These are phyloP conservation scores for Podarcis muralis DNA, from an alignment of 2,113 vertebrate genomes.

Conservation along the genomic window DNA sequence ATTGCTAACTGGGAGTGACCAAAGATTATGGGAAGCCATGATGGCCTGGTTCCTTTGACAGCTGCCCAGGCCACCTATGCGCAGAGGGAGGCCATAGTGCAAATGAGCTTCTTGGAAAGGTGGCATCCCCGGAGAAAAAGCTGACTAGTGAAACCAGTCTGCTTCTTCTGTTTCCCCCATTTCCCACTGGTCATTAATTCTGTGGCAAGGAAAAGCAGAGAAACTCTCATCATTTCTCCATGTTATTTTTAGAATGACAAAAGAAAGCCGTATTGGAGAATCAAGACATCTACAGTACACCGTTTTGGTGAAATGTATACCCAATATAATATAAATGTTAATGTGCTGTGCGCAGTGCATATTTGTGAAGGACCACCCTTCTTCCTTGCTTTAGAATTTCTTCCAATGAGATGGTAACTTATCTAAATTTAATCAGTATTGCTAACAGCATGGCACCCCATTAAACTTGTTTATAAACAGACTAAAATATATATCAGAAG, in stretches of 20 bases:
- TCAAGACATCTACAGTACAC: neutral
- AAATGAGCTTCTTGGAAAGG: neutral
- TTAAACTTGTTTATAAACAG: constrained; percentile 45
- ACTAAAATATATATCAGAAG: constrained; percentile 38
- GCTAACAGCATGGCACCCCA: constrained; percentile 33
- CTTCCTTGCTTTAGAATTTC: constrained; percentile 34
- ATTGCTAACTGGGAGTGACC: no score
- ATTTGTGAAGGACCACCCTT: neutral
- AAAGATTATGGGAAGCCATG: no score
- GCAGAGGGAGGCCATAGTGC: neutral
- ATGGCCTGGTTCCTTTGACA: no score
- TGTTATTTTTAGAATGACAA: neutral
- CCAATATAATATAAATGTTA: neutral
- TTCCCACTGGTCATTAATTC: neutral
- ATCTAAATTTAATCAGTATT: constrained; percentile 47
- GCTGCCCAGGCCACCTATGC: no score
- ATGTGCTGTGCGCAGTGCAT: neutral
- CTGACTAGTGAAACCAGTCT: neutral
- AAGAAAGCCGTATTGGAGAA: neutral
- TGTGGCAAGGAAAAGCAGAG: neutral
- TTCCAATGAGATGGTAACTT: constrained; percentile 31
- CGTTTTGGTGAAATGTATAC: neutral
- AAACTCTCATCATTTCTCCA: neutral
- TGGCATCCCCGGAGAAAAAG: neutral
- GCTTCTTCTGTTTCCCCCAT: neutral